Evolutionary conservation across 2,797 vertebrate genomes (phyloP).

Genomic region (Muscicapa comitata): DNA sequence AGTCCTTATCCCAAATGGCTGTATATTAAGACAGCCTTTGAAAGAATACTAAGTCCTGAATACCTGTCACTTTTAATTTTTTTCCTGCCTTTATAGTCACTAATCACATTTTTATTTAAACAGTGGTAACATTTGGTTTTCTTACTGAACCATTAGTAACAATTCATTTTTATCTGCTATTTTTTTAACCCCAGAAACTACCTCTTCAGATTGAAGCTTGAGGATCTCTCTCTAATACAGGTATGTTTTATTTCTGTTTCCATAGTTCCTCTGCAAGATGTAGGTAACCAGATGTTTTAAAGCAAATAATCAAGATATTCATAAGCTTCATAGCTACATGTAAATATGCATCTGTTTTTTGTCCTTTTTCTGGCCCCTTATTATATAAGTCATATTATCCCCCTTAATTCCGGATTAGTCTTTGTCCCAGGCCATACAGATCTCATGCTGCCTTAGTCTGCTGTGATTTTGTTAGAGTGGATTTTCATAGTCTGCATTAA

Average conservation of each 20-base stretch:
- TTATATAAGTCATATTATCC: background rate
- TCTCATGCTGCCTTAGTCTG: background rate
- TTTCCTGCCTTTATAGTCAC: background rate
- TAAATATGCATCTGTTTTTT: background rate
- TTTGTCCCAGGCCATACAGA: background rate
- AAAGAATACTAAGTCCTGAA: background rate
- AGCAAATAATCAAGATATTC: background rate
- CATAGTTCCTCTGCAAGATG: background rate
- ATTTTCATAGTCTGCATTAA: background rate
- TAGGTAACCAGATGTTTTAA: background rate
- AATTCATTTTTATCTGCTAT: background rate
- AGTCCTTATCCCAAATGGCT: background rate
- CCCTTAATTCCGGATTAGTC: conserved; percentile 8
- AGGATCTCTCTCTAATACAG: conserved; percentile 95
- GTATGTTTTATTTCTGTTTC: conserved; percentile 75
- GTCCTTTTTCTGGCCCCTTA: background rate
- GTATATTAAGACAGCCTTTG: background rate
- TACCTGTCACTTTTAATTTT: background rate
- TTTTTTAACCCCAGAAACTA: conserved; percentile 85
- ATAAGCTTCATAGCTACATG: background rate
- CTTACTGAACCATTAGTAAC: background rate
- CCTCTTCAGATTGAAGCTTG: conserved; percentile 92
- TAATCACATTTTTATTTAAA: background rate
- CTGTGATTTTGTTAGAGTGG: background rate
- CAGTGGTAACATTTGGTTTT: background rate